Evolutionary conservation across 2,888 invertebrate species (phyloP).

Genomic region (Eilema caniola): DNA sequence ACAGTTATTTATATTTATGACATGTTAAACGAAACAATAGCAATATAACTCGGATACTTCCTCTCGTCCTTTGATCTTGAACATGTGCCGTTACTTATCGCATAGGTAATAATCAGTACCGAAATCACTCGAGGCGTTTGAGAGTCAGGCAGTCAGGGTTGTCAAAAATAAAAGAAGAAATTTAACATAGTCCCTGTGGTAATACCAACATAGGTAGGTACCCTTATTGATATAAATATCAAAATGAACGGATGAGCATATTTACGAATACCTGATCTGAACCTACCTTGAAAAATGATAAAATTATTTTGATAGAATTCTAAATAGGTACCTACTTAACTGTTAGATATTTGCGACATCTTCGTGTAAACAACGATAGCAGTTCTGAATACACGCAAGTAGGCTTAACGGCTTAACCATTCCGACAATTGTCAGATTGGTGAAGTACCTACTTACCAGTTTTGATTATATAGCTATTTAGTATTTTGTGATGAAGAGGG

Average conservation of each 20-base stretch:
- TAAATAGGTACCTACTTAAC: not conserved
- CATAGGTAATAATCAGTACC: not conserved
- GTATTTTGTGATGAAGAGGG: too few species aligned
- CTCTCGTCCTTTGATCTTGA: not conserved
- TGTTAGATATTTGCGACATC: not conserved
- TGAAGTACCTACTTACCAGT: not conserved
- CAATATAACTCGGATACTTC: not conserved
- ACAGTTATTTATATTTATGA: not conserved
- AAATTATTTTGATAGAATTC: not conserved
- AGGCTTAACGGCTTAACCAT: constrained; percentile 4
- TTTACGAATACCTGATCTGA: too few species aligned
- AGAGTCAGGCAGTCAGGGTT: too few species aligned
- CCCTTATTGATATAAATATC: too few species aligned
- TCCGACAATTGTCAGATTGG: not conserved
- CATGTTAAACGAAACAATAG: not conserved
- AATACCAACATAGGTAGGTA: too few species aligned
- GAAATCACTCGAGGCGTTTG: too few species aligned
- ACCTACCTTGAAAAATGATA: not conserved
- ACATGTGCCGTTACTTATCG: not conserved
- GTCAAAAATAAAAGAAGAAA: too few species aligned
- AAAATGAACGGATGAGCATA: too few species aligned
- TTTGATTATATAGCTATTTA: not conserved
- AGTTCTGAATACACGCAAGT: not conserved
- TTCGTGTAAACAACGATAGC: not conserved
- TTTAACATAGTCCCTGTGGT: too few species aligned